Percentiles rank a stretch among this genome's conserved stretches.
phyloP scores from a whole-genome alignment of 1,140 invertebrate species.

The Drosophila tristis region DNA sequence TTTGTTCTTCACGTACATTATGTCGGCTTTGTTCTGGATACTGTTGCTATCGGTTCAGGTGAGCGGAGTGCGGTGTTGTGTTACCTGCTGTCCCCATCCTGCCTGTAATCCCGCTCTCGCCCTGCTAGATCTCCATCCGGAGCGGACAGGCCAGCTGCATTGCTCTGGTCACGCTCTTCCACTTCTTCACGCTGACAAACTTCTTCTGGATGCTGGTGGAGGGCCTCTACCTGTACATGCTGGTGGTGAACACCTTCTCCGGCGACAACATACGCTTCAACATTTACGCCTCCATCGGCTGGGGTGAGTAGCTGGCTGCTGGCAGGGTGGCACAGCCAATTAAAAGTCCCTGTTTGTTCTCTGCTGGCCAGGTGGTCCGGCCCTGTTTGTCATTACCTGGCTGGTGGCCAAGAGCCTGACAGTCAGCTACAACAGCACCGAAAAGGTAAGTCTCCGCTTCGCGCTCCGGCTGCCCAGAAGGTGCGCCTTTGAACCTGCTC shows the following conservation, averaged over 20 bases:
- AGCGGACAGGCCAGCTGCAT: conserved; percentile 87
- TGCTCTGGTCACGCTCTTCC: conserved; percentile 90
- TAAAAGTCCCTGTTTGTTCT: conserved; percentile 13
- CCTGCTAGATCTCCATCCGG: conserved; percentile 68
- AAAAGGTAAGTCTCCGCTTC: conserved; percentile 48
- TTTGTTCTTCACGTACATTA: conserved; percentile 84
- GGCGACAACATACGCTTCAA: conserved; percentile 95
- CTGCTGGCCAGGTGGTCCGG: conserved; percentile 86
- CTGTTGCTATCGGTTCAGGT: conserved; percentile 81
- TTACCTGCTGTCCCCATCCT: not conserved
- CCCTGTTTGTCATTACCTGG: conserved; percentile 89
- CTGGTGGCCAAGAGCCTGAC: conserved; percentile 87
- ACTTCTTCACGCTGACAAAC: conserved; percentile 96
- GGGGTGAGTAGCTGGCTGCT: conserved; percentile 90
- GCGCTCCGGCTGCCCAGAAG: too few relatives aligned
- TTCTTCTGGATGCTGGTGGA: conserved; percentile 99
- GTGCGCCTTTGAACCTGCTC: not conserved
- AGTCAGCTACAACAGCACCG: conserved; percentile 54
- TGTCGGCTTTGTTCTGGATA: conserved; percentile 83
- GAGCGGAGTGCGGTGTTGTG: conserved; percentile 10
- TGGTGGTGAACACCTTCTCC: conserved; percentile 96
- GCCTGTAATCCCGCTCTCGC: not conserved
- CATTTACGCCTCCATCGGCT: conserved; percentile 95
- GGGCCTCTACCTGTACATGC: conserved; percentile 96
- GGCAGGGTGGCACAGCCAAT: conserved; percentile 26